Evolutionary conservation across 2,888 invertebrate genomes (phyloP).

Genomic region (Aleiodes testaceus): DNA sequence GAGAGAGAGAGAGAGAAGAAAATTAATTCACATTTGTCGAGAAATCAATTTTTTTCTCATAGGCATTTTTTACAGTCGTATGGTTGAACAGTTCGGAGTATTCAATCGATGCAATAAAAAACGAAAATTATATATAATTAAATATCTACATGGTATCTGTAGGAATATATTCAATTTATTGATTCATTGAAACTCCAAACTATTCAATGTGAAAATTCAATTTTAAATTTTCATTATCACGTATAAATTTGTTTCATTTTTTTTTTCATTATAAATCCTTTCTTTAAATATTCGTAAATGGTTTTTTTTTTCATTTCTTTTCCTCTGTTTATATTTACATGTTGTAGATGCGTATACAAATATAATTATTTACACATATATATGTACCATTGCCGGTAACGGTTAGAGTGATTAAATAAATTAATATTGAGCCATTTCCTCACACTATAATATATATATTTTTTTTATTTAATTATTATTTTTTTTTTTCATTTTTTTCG

Average conservation of each 20-base stretch:
- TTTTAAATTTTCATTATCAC: not conserved
- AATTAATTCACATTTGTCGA: too few species aligned
- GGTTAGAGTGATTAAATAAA: slow-evolving; percentile 14
- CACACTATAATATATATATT: not conserved
- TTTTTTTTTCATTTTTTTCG: too few species aligned
- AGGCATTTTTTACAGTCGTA: too few species aligned
- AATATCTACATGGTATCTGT: too few species aligned
- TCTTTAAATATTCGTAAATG: slow-evolving; percentile 6
- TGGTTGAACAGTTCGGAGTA: too few species aligned
- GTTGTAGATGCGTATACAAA: slow-evolving; percentile 21
- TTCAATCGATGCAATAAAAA: too few species aligned
- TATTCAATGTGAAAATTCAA: not conserved
- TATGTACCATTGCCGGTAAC: slow-evolving; percentile 12
- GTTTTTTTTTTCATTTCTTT: not conserved
- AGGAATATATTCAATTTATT: too few species aligned
- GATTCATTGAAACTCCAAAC: too few species aligned
- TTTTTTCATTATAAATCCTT: not conserved
- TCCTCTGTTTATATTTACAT: slow-evolving; percentile 15
- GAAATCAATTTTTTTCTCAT: too few species aligned
- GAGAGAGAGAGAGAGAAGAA: too few species aligned
- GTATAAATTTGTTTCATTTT: not conserved
- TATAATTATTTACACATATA: slow-evolving; percentile 15
- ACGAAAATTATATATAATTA: too few species aligned
- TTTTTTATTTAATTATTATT: too few species aligned
- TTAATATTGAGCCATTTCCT: slow-evolving; percentile 14